Evolutionary conservation across 30 jellyfish, hydroid and myxozoan genomes (phyloP).

Genomic region (Clytia hemisphaerica): DNA sequence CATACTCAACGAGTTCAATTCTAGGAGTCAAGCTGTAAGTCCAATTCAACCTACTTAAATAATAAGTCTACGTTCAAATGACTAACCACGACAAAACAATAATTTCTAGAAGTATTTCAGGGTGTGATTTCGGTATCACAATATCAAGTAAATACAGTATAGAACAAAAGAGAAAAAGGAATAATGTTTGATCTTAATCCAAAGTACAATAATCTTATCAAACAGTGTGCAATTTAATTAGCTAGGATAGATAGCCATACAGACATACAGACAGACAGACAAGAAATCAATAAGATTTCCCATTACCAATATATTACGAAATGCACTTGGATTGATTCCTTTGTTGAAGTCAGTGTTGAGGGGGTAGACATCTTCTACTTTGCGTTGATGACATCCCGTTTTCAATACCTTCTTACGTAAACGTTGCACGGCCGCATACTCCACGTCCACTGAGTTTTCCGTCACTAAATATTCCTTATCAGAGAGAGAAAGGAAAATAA

Average conservation of each 20-base stretch:
- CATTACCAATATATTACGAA: conserved; percentile 58
- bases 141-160: neutral
- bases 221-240: neutral
- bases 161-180: neutral
- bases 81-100: too few species aligned
- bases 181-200: neutral
- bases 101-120: too few species aligned
- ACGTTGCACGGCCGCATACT: conserved; percentile 77
- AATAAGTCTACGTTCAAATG: too few species aligned
- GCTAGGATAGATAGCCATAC: too few species aligned
- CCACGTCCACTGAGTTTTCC: conserved; percentile 65
- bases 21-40: too few species aligned
- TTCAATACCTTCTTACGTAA: conserved; percentile 64
- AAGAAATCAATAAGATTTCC: neutral
- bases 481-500: neutral
- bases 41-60: too few species aligned
- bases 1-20: too few species aligned
- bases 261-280: neutral
- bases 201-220: neutral
- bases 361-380: conserved; percentile 70
- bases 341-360: conserved; percentile 45
- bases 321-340: conserved; percentile 75
- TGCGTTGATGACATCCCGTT: conserved; percentile 70
- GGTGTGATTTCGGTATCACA: too few species aligned
- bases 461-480: conserved; percentile 47